Evolutionary conservation across 2,888 invertebrate genomes (phyloP), one percentile per base, ranked within the genome.

Genomic region (Eupithecia inturbata): DNA sequence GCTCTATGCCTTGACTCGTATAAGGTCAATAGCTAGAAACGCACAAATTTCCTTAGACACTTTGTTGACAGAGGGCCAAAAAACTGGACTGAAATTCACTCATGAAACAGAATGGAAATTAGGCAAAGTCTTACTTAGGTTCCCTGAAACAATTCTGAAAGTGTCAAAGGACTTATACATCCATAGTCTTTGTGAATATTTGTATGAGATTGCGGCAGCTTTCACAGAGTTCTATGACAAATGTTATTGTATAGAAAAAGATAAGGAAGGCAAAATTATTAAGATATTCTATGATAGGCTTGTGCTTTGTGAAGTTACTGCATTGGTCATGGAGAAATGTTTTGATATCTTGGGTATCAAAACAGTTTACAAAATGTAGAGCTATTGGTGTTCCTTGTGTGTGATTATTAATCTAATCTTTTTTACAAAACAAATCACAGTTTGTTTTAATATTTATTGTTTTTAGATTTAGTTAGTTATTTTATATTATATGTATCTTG

Each of bases 211-310:
- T 72, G 96, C 98, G n/a, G 96, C 97, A 7, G 95, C 96, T 1
- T 99, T 99, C 88, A 97, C 98, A 0, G 99, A 99, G 89, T 99
- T 99, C 91, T 99, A 99, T 91, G 99, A 99, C 87, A 96, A 95
- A 83, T 99, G 99, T 91, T 99, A 99, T 87, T 99, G 99, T 88
- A 97, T 99, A 69, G 98, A 99, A 89, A 99, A 98, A 89, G 97
- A 99, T 90, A 95, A 96, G 77, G 95, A 93, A 62, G 98, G 98
- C 0, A 96, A 97, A 86, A 96, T 98, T 81, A 90, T 97, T 1
- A 97, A 97, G 85, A 96, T 99, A 12, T 97, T 98, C 88, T 96
- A 96, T 88, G 97, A 97, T 77, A 96, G 99, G 76, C 96, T 99
- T 81, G 95, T 99, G 82, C 94, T 99, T 3, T 97, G 98, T 85